phyloP scores from a whole-genome alignment of 2,888 invertebrate genomes.

The Leptinotarsa tumamoca region DNA sequence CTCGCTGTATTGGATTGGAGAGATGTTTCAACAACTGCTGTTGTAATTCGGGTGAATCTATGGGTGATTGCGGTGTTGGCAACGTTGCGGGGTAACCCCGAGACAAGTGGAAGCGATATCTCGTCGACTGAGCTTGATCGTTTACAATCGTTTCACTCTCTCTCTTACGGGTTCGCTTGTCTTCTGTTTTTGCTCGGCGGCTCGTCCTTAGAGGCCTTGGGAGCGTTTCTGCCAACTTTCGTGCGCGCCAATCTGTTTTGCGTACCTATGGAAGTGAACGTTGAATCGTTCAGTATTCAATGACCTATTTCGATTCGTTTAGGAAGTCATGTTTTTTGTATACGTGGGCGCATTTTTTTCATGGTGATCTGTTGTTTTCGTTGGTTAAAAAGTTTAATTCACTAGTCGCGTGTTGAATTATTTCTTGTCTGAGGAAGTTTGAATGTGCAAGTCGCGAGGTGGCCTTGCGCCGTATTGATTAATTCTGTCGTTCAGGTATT shows the following conservation, averaged over 20 bases:
- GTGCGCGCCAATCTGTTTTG: conserved; percentile 32
- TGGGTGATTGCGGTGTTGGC: conserved; percentile 26
- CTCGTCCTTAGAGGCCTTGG: conserved; percentile 44
- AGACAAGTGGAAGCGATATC: conserved; percentile 50
- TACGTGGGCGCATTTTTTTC: neutral
- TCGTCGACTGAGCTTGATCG: conserved; percentile 45
- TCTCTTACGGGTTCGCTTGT: conserved; percentile 43
- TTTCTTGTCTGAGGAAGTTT: neutral
- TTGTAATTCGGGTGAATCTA: neutral
- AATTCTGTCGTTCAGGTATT: neutral
- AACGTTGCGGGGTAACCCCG: conserved; percentile 43
- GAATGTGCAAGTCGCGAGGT: neutral
- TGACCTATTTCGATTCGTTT: conserved; percentile 34
- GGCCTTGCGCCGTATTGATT: conserved; percentile 5
- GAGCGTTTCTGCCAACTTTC: conserved; percentile 39
- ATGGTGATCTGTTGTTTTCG: neutral
- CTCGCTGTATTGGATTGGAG: neutral
- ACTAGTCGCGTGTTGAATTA: neutral
- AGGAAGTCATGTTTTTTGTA: neutral
- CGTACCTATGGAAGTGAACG: conserved; percentile 25
- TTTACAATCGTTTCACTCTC: conserved; percentile 49
- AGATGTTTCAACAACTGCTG: neutral
- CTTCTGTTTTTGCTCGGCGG: conserved; percentile 45
- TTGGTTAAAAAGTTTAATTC: too few species aligned
- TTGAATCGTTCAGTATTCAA: conserved; percentile 35